Base-by-base conservation (phyloP, 2,888 invertebrate genomes). In the Abscondita cerata region DNA sequence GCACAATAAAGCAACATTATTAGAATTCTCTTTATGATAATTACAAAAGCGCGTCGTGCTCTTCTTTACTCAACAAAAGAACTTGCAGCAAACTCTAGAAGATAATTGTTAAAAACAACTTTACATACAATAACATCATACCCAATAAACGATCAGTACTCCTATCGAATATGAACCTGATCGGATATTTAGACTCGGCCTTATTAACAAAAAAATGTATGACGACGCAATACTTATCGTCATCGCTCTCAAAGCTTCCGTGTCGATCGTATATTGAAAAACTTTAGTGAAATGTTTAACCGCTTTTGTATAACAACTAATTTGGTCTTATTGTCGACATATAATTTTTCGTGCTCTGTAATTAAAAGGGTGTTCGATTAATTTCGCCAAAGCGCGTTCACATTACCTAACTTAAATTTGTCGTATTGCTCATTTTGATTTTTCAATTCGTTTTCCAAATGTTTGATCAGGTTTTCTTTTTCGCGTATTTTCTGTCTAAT, bases 271-370 rank as follows among this genome's bases (percentile, higher is more conserved):
- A 46, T 46, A 51, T 16, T 38, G 34, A 25, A 53, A 53, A 44
- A 48, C 9, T 2, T 19, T n/a, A 2, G 38, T 48, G 47, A 52
- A 59, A 38, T 46, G 20, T 16, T 51, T 8, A 1, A 53, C 4
- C 6, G 58, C 58, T 51, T 58, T 52, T 58, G 11, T 44, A 52
- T 34, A 12, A 34, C 48, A 4, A 19, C 47, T 12, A 55, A n/a
- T 18, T 12, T 15, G 13, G 1, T 19, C 13, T 34, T 11, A 46
- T 55, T 20, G 11, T 47, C 20, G n/a, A n/a, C 18, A n/a, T 2
- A 1, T 12, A 12, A 11, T n/a, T 8, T 16, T 12, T 31, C 12
- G 13, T 47, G 5, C 13, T 47, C 55, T 55, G 19, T 16, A 54
- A 54, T 3, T 41, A n/a, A 41, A 25, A 13, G n/a, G 5, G 9